A percentile compares a stretch with the other conserved stretches of the same genome.
Evolutionary conservation across 2,797 vertebrate species (phyloP).

Genomic region (Poeciliopsis gracilis): DNA sequence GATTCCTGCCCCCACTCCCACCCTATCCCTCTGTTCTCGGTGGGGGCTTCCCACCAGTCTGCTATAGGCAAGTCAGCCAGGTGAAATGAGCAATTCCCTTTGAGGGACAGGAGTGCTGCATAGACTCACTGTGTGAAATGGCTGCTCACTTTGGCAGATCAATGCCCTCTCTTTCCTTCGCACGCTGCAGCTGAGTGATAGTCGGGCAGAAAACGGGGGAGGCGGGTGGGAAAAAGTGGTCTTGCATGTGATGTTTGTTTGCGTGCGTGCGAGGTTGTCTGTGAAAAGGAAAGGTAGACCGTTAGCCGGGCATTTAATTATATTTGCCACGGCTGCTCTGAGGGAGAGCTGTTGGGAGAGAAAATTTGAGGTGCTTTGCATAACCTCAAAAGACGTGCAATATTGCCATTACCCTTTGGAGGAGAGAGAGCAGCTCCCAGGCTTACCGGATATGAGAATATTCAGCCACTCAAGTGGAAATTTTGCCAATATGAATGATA

Average conservation of each 20-base stretch:
- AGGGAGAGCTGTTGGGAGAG: conserved; percentile 83
- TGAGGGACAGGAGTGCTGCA: conserved; percentile 64
- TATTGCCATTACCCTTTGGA: conserved; percentile 70
- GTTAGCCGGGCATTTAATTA: conserved; percentile 85
- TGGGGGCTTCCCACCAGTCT: conserved; percentile 58
- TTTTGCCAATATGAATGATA: conserved; percentile 73
- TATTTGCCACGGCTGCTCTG: conserved; percentile 83
- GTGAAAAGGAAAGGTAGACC: conserved; percentile 29
- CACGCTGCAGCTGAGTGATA: conserved; percentile 82
- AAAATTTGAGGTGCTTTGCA: conserved; percentile 78
- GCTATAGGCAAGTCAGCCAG: conserved; percentile 62
- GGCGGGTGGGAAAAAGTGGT: conserved; percentile 15
- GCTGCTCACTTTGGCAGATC: conserved; percentile 78
- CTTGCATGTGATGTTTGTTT: conserved; percentile 32
- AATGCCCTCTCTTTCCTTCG: conserved; percentile 65
- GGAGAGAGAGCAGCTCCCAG: conserved; percentile 41
- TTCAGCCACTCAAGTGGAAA: conserved; percentile 67
- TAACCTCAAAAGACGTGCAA: conserved; percentile 78
- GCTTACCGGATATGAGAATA: conserved; percentile 77
- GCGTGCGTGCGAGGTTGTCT: conserved; percentile 18
- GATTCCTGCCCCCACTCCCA: conserved; percentile 43
- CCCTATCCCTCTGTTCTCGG: conserved; percentile 31
- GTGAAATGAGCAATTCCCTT: conserved; percentile 80
- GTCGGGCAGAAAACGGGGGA: conserved; percentile 59
- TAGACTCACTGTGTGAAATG: conserved; percentile 67